Base-by-base conservation (phyloP, 1,140 invertebrate species). In the Caenorhabditis remanei region DNA sequence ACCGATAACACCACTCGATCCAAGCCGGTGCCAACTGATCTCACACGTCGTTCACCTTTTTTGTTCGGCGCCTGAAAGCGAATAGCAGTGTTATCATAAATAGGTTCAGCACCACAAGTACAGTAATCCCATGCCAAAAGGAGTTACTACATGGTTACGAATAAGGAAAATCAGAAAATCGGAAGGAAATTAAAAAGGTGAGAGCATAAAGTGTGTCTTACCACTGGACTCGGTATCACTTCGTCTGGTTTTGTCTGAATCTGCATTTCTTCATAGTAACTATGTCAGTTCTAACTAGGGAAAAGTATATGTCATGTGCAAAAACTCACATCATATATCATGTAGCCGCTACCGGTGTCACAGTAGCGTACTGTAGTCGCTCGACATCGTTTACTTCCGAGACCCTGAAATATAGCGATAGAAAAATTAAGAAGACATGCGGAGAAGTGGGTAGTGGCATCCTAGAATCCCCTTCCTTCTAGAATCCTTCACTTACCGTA, bases 11-110 rank as follows among this genome's bases (percentile, higher is more conserved):
- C 89, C 53, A 91, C 88, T 84, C 90, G 89, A 79, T 91, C 90
- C 55, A 91, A 75, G 0, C 90, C 90, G 8, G 90, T 91, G 50
- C 90, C 90, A 19, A 91, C 65, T 24, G 86, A 84, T 50, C 82
- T 56, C 3, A 88, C 65, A 7, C 82, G 58, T 63, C 84, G 87
- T n/a, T 87, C 58, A n/a, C 89, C 46, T 58, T 75, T 43, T 48
- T 50, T 75, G 21, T 55, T 58, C 19, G 53, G 43, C 0, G 71
- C 71, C 55, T 61, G 43, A 13, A 53, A 61, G 32, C 2, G 32
- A 2, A 32, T 32, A 32, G 32, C 32, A 32, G 2, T 32, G 32
- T 32, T 32, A 21, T 24, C 32, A 40, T 32, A n/a, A n/a, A 46
- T 8, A 53, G 16, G 2, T 46, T 85, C 16, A 21, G 41, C 24